phyloP scores from a whole-genome alignment of 2,888 invertebrate species.

The Notocelia uddmanniana region DNA sequence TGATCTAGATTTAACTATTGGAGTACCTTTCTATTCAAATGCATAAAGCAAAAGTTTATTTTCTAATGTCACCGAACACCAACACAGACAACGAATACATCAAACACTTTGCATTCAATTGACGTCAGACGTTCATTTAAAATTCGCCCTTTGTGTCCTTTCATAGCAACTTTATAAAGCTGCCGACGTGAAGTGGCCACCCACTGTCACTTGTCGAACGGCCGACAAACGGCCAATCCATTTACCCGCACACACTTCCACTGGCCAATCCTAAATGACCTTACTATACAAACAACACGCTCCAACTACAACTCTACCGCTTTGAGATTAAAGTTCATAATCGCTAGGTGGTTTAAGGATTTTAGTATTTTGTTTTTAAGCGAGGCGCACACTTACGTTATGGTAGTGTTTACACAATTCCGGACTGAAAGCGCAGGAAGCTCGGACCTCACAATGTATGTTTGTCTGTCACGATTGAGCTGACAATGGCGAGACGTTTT shows the following conservation, averaged over 20 bases:
- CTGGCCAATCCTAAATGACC: constrained; percentile 50
- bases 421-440: constrained; percentile 76
- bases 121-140: constrained; percentile 51
- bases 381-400: constrained; percentile 61
- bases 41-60: constrained; percentile 34
- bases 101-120: constrained; percentile 46
- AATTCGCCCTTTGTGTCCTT: constrained; percentile 66
- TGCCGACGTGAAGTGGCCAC: constrained; percentile 72
- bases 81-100: constrained; percentile 36
- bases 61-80: constrained; percentile 27
- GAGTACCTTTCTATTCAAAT: neutral
- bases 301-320: constrained; percentile 15
- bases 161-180: constrained; percentile 60
- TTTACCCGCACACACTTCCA: constrained; percentile 66
- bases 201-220: constrained; percentile 66
- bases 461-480: constrained; percentile 69
- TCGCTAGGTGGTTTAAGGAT: neutral
- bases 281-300: constrained; percentile 33
- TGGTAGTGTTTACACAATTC: constrained; percentile 68
- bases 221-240: constrained; percentile 74
- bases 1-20: neutral
- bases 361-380: constrained; percentile 7
- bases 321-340: neutral
- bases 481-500: constrained; percentile 57
- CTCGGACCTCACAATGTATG: constrained; percentile 66